These are phyloP conservation scores for Archips crataeganus DNA, from an alignment of 2,888 invertebrate species.

Conservation along the genomic window DNA sequence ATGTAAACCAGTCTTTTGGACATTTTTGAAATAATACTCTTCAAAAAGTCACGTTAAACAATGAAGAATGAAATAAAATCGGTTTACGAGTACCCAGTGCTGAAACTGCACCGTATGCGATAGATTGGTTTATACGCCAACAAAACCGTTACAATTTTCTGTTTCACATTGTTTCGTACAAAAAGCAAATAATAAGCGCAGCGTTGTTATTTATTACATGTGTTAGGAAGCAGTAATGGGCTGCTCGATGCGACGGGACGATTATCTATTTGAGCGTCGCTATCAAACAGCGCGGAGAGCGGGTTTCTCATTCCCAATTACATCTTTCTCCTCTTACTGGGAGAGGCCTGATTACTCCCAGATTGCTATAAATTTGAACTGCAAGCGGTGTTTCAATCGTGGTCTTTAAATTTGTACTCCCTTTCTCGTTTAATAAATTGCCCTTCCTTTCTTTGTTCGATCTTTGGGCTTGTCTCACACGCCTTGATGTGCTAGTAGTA, in stretches of 20 bases:
- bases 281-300: constrained; percentile 67
- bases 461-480: constrained; percentile 60
- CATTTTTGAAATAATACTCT: background rate
- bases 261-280: constrained; percentile 61
- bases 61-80: background rate
- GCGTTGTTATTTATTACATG: constrained; percentile 36
- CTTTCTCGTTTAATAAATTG: constrained; percentile 82
- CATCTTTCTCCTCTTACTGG: constrained; percentile 75
- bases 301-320: constrained; percentile 75
- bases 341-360: constrained; percentile 78
- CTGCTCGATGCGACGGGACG: constrained; percentile 49
- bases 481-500: constrained; percentile 52
- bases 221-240: constrained; percentile 22
- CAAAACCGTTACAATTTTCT: constrained; percentile 14
- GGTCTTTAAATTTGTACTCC: constrained; percentile 81
- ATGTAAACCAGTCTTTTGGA: too few species aligned
- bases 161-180: constrained; percentile 21
- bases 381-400: constrained; percentile 76
- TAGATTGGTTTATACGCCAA: background rate
- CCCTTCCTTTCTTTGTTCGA: constrained; percentile 82
- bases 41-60: background rate
- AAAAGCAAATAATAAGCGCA: constrained; percentile 30
- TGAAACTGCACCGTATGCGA: background rate
- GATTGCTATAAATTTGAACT: constrained; percentile 83
- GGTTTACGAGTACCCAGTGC: background rate